A percentile compares a stretch with the other conserved stretches of the same genome.
Conservation (phyloP, 1,140 invertebrate species). For the Listronotus oregonensis region DNA sequence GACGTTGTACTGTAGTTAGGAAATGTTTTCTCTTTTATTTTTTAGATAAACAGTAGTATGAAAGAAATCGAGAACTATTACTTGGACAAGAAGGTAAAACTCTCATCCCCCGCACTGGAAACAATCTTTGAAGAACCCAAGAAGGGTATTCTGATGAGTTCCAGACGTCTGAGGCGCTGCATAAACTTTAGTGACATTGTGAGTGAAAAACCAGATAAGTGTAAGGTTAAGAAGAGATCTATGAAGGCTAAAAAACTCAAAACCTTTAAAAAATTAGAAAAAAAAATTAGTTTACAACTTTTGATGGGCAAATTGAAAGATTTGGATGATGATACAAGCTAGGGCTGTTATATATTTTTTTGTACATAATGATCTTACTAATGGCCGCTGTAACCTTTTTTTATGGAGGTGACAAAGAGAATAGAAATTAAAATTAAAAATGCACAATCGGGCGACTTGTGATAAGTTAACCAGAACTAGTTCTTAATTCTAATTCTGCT, state of each 20-base stretch:
- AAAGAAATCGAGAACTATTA: conserved; percentile 17
- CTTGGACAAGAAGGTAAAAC: conserved; percentile 16
- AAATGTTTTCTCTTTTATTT: background rate
- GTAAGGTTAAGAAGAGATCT: conserved; percentile 7
- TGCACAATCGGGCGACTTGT: too few species aligned
- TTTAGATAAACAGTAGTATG: conserved; percentile 7
- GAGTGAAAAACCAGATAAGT: conserved; percentile 7
- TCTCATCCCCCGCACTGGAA: conserved; percentile 11
- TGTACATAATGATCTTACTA: too few species aligned
- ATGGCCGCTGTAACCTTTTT: too few species aligned
- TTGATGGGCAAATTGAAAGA: conserved; percentile 8
- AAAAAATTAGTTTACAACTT: conserved; percentile 5
- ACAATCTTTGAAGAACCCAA: conserved; percentile 20
- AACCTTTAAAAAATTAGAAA: conserved; percentile 12
- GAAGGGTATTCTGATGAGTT: conserved; percentile 2
- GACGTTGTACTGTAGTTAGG: too few species aligned
- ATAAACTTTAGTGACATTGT: conserved; percentile 6
- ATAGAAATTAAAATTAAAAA: too few species aligned
- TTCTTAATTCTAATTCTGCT: too few species aligned
- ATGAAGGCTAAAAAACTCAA: conserved; percentile 16
- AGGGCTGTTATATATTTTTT: too few species aligned
- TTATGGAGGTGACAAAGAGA: too few species aligned
- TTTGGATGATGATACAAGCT: background rate
- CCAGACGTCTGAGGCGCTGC: conserved; percentile 1
- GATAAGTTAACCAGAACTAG: too few species aligned